These are phyloP conservation scores for Tachyglossus aculeatus DNA, from an alignment of 2,797 vertebrate genomes.

Conservation along the genomic window DNA sequence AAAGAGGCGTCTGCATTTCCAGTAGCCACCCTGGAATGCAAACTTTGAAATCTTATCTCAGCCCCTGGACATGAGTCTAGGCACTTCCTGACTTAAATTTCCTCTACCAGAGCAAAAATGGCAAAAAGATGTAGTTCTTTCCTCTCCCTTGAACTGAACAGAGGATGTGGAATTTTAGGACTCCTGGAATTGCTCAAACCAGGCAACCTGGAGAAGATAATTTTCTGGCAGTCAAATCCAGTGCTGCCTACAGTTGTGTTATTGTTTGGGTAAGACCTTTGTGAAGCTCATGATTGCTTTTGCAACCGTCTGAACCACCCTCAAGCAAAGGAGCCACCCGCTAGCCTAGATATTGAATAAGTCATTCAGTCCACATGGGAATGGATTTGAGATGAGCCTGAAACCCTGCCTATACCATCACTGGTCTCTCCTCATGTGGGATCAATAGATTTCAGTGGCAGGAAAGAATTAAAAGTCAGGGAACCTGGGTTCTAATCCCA, in stretches of 20 bases:
- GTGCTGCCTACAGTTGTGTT: background rate
- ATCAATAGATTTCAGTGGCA: background rate
- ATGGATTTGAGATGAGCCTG: background rate
- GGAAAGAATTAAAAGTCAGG: no score
- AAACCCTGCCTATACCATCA: background rate
- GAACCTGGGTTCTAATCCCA: no score
- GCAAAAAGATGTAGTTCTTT: background rate
- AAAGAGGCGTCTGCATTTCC: background rate
- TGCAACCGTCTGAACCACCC: background rate
- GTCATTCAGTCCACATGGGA: background rate
- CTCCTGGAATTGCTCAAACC: background rate
- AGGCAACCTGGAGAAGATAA: background rate
- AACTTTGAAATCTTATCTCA: background rate
- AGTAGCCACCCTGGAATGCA: conserved; percentile 12
- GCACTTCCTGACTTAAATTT: background rate
- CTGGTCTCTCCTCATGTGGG: background rate
- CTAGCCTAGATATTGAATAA: background rate
- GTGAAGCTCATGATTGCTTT: background rate
- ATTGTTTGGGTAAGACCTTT: background rate
- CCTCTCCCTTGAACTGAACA: background rate
- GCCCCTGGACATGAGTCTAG: background rate
- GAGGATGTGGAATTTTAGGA: background rate
- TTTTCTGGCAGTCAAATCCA: background rate
- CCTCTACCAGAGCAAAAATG: background rate
- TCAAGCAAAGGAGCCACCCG: background rate